Base-by-base conservation (phyloP, 2,113 vertebrate species). In the Dicrurus megarhynchus region DNA sequence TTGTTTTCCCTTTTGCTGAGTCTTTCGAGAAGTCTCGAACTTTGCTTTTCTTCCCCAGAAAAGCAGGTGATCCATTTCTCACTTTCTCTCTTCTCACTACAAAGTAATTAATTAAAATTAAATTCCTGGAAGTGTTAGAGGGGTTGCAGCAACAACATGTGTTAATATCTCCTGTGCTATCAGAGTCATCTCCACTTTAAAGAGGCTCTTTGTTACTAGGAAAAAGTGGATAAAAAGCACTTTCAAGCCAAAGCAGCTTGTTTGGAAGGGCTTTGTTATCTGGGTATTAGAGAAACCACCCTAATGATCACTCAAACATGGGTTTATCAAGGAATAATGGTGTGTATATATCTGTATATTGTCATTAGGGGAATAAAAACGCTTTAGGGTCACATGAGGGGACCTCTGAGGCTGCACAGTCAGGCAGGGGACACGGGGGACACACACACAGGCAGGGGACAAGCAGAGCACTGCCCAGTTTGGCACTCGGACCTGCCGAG, bases 31-130 rank as follows among this genome's bases (percentile, higher is more conserved):
- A 64, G 37, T n/a, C 76, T 79, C 59, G 84, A 91, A 89, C 64
- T 78, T 78, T 73, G 57, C n/a, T 90, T 33, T 56, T 83, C 63
- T n/a, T 87, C 64, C 39, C 60, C 33, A 3, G 28, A 61, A 81
- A 91, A 84, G 77, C 76, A 84, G 92, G 86, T 49, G 69, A 94
- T 65, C 30, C 5, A 11, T 74, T 83, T 77, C 83, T 71, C 13
- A 3, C 82, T 85, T 67, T 37, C 82, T 70, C 52, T 33, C 3
- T 64, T 70, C 83, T 71, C 75, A 20, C 35, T 63, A 56, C 41
- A 28, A 92, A 81, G 68, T 77, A 84, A 96, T 81, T 94, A 95
- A 93, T 87, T 70, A 90, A 87, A 87, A 95, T 95, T 74, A 87
- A 84, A 86, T 87, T 93, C 88, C 50, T 52, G 68, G 71, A 89